These are phyloP conservation scores for Delphinapterus leucas DNA, from an alignment of 2,113 vertebrate species.

Conservation along the genomic window DNA sequence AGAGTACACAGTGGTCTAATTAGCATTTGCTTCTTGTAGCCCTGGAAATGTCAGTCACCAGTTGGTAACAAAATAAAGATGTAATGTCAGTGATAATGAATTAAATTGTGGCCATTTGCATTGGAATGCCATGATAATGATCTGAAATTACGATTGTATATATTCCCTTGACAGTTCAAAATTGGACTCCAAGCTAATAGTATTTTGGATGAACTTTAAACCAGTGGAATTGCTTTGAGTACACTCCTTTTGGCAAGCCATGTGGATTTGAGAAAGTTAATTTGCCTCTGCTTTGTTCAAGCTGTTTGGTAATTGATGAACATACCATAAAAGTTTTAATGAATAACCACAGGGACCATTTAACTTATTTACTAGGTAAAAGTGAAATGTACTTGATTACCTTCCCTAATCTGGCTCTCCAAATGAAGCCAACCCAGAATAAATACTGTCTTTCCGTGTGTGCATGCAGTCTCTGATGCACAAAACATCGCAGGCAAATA, in stretches of 20 bases:
- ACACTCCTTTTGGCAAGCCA: slow-evolving; percentile 83
- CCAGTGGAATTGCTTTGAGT: slow-evolving; percentile 82
- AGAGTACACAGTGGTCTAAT: slow-evolving; percentile 84
- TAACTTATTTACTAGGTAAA: slow-evolving; percentile 82
- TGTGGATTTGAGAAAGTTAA: slow-evolving; percentile 82
- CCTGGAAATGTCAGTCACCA: slow-evolving; percentile 87
- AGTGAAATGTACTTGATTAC: slow-evolving; percentile 79
- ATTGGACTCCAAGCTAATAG: slow-evolving; percentile 86
- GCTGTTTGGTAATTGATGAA: slow-evolving; percentile 86
- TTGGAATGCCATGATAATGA: slow-evolving; percentile 88
- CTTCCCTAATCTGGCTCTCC: slow-evolving; percentile 71
- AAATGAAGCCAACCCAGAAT: slow-evolving; percentile 48
- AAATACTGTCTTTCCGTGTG: slow-evolving; percentile 7
- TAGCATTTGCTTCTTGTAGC: slow-evolving; percentile 86
- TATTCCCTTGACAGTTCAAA: slow-evolving; percentile 86
- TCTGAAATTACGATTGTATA: slow-evolving; percentile 87
- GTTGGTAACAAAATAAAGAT: slow-evolving; percentile 89
- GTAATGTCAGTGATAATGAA: slow-evolving; percentile 87
- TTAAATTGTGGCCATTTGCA: slow-evolving; percentile 88
- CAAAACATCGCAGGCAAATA: slow-evolving; percentile 65
- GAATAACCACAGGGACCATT: slow-evolving; percentile 83
- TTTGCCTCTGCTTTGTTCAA: slow-evolving; percentile 86
- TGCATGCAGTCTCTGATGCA: background rate
- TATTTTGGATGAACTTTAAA: slow-evolving; percentile 86
- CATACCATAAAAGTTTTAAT: slow-evolving; percentile 84